Evolutionary conservation across 2,888 invertebrate genomes (phyloP), one percentile per base, ranked within the genome.

Genomic region (Oligia strigilis): DNA sequence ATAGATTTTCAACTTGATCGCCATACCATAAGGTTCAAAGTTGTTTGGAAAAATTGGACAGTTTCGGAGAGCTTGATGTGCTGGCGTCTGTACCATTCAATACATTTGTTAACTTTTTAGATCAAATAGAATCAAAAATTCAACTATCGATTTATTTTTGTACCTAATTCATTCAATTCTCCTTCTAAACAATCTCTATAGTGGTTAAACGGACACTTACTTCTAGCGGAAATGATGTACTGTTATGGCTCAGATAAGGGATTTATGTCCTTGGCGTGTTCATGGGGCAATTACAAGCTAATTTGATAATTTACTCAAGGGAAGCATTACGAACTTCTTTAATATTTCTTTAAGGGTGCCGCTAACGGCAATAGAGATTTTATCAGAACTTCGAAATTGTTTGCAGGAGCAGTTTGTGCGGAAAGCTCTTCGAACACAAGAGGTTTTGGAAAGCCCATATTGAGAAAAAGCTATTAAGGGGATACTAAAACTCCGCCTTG

Each of bases 221-320:
- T 49, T 46, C 43, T 9, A 29, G 11, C 66, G 82, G 58, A 71
- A 71, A 78, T 82, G 69, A 76, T 62, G 52, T 73, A 75, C 40
- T 60, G 49, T 78, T 73, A 78, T 67, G 11, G 23, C 40, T 40
- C 52, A 55, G 75, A 78, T 78, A 82, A 72, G 64, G 71, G 46
- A 76, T 86, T 82, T 82, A 84, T 78, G 64, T 23, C 52, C 58
- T 60, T 67, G 29, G 78, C 84, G 78, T 84, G 86, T 71, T 65
- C 72, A 74, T 14, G 60, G 58, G 55, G 72, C 64, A 65, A 82
- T 86, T 82, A 84, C 62, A 74, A 76, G 46, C 40, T 86, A 82
- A 86, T 86, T 86, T 67, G 71, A 84, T 86, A 71, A 78, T 76
- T 82, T 64, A 72, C 74, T 66, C 36, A 62, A n/a, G 5, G 62